These are phyloP conservation scores for Trichopria drosophilae DNA, from an alignment of 2,888 invertebrate genomes.

Conservation along the genomic window DNA sequence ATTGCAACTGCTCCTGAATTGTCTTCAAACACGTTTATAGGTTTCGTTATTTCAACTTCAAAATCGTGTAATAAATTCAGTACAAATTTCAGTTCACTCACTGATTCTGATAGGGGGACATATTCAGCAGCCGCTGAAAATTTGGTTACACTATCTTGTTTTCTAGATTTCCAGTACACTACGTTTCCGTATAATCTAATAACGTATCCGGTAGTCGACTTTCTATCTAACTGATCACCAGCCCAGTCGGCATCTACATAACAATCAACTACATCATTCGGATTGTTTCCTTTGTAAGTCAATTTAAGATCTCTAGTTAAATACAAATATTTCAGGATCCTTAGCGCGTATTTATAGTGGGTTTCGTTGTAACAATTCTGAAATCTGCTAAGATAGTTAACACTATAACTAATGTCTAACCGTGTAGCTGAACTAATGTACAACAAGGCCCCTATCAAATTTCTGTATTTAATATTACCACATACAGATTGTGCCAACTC, in stretches of 20 bases:
- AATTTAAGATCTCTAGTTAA: slow-evolving; percentile 40
- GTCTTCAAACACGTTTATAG: slow-evolving; percentile 6
- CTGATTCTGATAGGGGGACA: slow-evolving; percentile 29
- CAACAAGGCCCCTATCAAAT: slow-evolving; percentile 33
- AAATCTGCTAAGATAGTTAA: slow-evolving; percentile 49
- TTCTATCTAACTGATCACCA: slow-evolving; percentile 29
- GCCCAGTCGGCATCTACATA: slow-evolving; percentile 10
- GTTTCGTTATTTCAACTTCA: slow-evolving; percentile 3
- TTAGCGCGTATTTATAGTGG: slow-evolving; percentile 41
- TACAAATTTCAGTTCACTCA: slow-evolving; percentile 19
- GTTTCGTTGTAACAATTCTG: slow-evolving; percentile 46
- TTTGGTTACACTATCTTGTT: too few relatives aligned
- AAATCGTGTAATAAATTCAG: slow-evolving; percentile 12
- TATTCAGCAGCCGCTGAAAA: slow-evolving; percentile 29
- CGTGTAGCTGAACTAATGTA: slow-evolving; percentile 47
- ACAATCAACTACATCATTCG: background rate
- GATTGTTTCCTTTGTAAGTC: slow-evolving; percentile 16
- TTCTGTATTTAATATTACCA: slow-evolving; percentile 25
- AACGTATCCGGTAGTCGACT: slow-evolving; percentile 32
- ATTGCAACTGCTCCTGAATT: slow-evolving; percentile 5
- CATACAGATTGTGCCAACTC: slow-evolving; percentile 10
- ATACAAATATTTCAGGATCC: slow-evolving; percentile 45
- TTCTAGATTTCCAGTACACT: too few relatives aligned
- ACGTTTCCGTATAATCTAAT: too few relatives aligned
- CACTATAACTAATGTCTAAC: slow-evolving; percentile 44